Evolutionary conservation across 2,888 invertebrate species (phyloP).

Genomic region (Leucoma salicis): DNA sequence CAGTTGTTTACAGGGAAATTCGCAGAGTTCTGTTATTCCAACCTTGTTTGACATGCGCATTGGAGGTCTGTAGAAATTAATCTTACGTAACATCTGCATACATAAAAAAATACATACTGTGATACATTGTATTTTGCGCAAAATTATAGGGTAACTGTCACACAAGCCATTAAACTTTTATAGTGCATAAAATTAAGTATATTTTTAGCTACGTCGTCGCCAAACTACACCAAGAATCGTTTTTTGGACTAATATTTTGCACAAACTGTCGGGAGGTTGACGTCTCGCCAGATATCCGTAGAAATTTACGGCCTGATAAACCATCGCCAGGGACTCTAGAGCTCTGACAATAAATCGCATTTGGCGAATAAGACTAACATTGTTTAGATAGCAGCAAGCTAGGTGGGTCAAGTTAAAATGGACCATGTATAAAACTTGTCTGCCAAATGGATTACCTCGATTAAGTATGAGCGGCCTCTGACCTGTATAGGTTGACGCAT

Average conservation of each 20-base stretch:
- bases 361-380: conserved; percentile 21
- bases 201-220: conserved; percentile 16
- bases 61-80: neutral
- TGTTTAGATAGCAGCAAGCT: conserved; percentile 27
- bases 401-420: conserved; percentile 46
- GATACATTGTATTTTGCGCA: neutral
- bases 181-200: conserved; percentile 22
- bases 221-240: conserved; percentile 35
- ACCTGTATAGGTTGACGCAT: conserved; percentile 66
- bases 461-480: conserved; percentile 71
- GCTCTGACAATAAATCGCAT: conserved; percentile 46
- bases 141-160: conserved; percentile 2
- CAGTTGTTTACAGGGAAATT: neutral
- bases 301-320: conserved; percentile 78
- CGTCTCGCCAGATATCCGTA: conserved; percentile 66
- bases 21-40: neutral
- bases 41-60: neutral
- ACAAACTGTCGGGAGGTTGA: conserved; percentile 60
- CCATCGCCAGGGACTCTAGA: conserved; percentile 54
- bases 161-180: conserved; percentile 21
- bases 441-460: conserved; percentile 73
- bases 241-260: conserved; percentile 58
- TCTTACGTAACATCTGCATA: neutral
- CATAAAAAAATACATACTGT: neutral
- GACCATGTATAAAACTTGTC: conserved; percentile 66